A percentile compares a stretch with the other conserved stretches of the same genome.
These are phyloP conservation scores for Trichechus manatus DNA, from an alignment of 2,113 vertebrate genomes.

Conservation along the genomic window DNA sequence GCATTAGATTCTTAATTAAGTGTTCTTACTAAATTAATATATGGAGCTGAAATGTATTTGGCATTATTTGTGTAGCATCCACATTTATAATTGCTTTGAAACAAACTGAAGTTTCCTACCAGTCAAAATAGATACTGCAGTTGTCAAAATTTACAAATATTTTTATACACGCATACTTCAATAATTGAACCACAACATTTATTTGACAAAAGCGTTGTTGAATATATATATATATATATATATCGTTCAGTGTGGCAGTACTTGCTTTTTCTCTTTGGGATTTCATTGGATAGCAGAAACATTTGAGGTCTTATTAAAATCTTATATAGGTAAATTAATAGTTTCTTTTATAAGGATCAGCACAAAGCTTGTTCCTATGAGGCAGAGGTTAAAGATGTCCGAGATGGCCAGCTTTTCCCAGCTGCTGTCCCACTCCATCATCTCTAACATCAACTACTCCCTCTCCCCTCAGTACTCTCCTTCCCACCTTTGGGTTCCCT, in stretches of 20 bases:
- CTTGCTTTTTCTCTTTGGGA: not conserved
- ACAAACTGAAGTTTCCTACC: not conserved
- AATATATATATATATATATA: not conserved
- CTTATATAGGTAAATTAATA: not conserved
- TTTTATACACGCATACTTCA: not conserved
- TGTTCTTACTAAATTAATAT: not conserved
- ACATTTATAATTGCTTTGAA: not conserved
- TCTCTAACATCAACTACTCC: too few species aligned
- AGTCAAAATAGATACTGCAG: not conserved
- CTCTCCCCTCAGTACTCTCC: too few species aligned
- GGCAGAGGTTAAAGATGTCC: not conserved
- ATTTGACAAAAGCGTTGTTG: not conserved
- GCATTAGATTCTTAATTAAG: not conserved
- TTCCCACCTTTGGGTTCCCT: too few species aligned
- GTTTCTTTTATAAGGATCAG: too few species aligned
- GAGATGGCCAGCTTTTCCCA: too few species aligned
- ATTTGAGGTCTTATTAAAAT: not conserved
- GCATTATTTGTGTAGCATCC: not conserved
- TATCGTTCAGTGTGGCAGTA: not conserved
- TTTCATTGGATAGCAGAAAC: constrained; percentile 2
- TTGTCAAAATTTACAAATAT: not conserved
- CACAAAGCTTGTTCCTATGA: too few species aligned
- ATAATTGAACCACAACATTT: not conserved
- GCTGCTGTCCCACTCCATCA: too few species aligned
- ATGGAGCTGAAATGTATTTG: not conserved